Evolutionary conservation across 2,797 vertebrate species (phyloP).

Genomic region (Scarus forsteni): DNA sequence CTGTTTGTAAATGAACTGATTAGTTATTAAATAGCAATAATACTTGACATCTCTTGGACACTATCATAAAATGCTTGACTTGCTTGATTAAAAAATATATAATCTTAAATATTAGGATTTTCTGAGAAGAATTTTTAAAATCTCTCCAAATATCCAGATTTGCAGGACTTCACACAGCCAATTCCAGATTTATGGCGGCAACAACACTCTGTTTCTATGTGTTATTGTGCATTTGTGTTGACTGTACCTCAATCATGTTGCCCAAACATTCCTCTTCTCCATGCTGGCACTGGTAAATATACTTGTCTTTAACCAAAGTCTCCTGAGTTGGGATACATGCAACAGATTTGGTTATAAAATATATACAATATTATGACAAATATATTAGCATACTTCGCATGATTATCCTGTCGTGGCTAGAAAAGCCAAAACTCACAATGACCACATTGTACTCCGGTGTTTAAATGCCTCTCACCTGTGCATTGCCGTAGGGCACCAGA

Average conservation of each 20-base stretch:
- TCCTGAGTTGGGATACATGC: constrained; percentile 80
- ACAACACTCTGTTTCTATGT: not conserved
- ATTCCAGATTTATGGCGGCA: not conserved
- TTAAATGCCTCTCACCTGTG: constrained; percentile 79
- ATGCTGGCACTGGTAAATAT: constrained; percentile 90
- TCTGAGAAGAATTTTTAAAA: not conserved
- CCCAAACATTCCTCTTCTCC: constrained; percentile 90
- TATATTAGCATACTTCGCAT: not conserved
- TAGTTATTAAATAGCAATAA: not conserved
- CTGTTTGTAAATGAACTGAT: too few species aligned
- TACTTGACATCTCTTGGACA: not conserved
- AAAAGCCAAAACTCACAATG: too few species aligned
- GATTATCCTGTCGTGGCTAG: not conserved
- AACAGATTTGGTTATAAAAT: not conserved
- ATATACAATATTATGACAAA: not conserved
- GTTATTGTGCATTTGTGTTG: not conserved
- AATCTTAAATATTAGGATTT: not conserved
- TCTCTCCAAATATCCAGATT: not conserved
- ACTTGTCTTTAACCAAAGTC: constrained; percentile 73
- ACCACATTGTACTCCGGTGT: not conserved
- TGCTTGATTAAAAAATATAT: not conserved
- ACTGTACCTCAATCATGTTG: constrained; percentile 92
- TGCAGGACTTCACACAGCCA: not conserved
- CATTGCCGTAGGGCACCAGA: constrained; percentile 93
- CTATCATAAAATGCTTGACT: not conserved